Evolutionary conservation across 2,888 invertebrate genomes (phyloP).

Genomic region (Diaperis boleti): DNA sequence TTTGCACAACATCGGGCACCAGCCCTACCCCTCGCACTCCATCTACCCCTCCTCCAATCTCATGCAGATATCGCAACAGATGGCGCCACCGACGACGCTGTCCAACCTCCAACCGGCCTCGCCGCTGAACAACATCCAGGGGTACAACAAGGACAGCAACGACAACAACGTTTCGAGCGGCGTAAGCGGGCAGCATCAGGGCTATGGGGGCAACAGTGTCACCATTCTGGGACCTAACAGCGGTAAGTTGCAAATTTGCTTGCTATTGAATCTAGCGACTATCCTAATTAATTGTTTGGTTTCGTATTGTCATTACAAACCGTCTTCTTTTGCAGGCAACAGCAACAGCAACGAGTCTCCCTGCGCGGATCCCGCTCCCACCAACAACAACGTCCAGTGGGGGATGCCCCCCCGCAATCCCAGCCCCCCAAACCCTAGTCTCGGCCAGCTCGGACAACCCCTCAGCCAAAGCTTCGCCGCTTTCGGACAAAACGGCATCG

Average conservation of each 20-base stretch:
- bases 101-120: slow-evolving; percentile 61
- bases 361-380: slow-evolving; percentile 48
- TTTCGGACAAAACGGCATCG: slow-evolving; percentile 54
- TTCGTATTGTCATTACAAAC: no score
- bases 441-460: slow-evolving; percentile 48
- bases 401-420: slow-evolving; percentile 56
- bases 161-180: slow-evolving; percentile 51
- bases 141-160: slow-evolving; percentile 54
- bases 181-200: slow-evolving; percentile 44
- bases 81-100: slow-evolving; percentile 39
- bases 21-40: slow-evolving; percentile 60
- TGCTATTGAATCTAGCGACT: no score
- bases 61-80: slow-evolving; percentile 66
- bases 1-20: slow-evolving; percentile 59
- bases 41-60: slow-evolving; percentile 67
- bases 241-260: slow-evolving; percentile 54
- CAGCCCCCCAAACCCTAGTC: slow-evolving; percentile 50
- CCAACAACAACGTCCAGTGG: slow-evolving; percentile 65
- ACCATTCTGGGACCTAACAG: slow-evolving; percentile 68
- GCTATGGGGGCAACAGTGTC: slow-evolving; percentile 64
- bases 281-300: neutral
- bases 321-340: slow-evolving; percentile 58
- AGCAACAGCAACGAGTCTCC: slow-evolving; percentile 61
- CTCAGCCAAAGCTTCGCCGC: slow-evolving; percentile 47
- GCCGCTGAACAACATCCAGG: slow-evolving; percentile 57